These are phyloP conservation scores for Eilema griseolum DNA, from an alignment of 2,888 invertebrate genomes.

Conservation along the genomic window DNA sequence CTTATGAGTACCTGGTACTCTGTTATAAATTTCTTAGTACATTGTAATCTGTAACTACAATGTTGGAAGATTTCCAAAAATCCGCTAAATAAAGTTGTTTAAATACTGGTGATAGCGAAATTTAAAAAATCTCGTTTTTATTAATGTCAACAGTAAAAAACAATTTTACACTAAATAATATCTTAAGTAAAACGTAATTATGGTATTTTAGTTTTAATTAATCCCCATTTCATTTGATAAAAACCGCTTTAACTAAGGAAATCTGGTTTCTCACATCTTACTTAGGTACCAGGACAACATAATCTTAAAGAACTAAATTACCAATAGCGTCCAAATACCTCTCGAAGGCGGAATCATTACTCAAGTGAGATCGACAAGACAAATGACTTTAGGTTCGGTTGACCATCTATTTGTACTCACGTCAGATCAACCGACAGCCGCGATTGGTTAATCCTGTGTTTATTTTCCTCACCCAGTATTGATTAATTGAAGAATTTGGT, in stretches of 20 bases:
- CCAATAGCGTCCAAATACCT: background rate
- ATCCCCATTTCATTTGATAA: too few relatives aligned
- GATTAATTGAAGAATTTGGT: background rate
- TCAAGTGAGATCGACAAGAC: slow-evolving; percentile 41
- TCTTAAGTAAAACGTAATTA: too few relatives aligned
- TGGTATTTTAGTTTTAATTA: too few relatives aligned
- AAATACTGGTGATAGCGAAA: too few relatives aligned
- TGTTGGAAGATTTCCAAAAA: too few relatives aligned
- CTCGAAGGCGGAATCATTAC: slow-evolving; percentile 30
- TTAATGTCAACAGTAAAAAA: too few relatives aligned
- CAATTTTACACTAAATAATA: too few relatives aligned
- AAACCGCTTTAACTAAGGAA: too few relatives aligned
- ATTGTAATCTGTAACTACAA: background rate
- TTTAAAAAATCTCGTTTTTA: too few relatives aligned
- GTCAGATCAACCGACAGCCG: slow-evolving; percentile 18
- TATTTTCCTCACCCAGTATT: slow-evolving; percentile 15
- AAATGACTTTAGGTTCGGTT: slow-evolving; percentile 35
- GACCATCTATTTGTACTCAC: slow-evolving; percentile 45
- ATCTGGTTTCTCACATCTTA: background rate
- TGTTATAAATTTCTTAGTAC: background rate
- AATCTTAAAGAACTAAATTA: slow-evolving; percentile 7
- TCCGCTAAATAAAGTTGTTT: too few relatives aligned
- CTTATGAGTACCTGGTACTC: slow-evolving; percentile 17
- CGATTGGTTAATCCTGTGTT: slow-evolving; percentile 19
- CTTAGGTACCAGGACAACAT: slow-evolving; percentile 10